phyloP scores from a whole-genome alignment of 37 sponge, comb jelly and placozoan species.

The Amphimedon queenslandica region DNA sequence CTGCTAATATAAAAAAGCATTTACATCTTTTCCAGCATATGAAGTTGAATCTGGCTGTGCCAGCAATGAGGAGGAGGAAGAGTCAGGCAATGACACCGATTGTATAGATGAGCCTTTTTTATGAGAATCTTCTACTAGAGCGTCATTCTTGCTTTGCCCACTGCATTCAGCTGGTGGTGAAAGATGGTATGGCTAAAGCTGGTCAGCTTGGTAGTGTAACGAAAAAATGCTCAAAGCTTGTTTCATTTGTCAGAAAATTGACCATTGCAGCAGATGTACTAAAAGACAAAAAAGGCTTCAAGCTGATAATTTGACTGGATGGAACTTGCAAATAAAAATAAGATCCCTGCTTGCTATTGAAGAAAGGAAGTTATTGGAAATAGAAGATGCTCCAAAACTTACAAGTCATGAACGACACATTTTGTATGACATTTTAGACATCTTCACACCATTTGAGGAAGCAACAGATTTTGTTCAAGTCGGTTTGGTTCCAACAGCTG shows the following conservation, averaged over 20 bases:
- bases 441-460: slow-evolving; percentile 15
- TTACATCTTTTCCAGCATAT: neutral
- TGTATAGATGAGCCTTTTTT: neutral
- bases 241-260: slow-evolving; percentile 10
- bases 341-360: neutral
- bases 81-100: neutral
- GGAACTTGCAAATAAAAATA: neutral
- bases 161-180: slow-evolving; percentile 7
- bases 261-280: slow-evolving; percentile 20
- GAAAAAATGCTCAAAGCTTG: neutral
- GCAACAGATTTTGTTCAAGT: slow-evolving; percentile 15
- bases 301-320: neutral
- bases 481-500: neutral
- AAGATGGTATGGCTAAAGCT: slow-evolving; percentile 16
- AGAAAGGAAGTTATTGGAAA: neutral
- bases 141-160: slow-evolving; percentile 20
- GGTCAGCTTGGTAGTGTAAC: neutral
- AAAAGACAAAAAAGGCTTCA: neutral
- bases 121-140: slow-evolving; percentile 5
- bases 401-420: neutral
- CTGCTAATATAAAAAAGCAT: slow-evolving; percentile 9
- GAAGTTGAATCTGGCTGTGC: slow-evolving; percentile 6
- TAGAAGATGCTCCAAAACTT: neutral
- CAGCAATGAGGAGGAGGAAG: neutral
- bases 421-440: slow-evolving; percentile 3